These are phyloP conservation scores for Keiferia lycopersicella DNA, from an alignment of 2,888 invertebrate genomes.

Conservation along the genomic window DNA sequence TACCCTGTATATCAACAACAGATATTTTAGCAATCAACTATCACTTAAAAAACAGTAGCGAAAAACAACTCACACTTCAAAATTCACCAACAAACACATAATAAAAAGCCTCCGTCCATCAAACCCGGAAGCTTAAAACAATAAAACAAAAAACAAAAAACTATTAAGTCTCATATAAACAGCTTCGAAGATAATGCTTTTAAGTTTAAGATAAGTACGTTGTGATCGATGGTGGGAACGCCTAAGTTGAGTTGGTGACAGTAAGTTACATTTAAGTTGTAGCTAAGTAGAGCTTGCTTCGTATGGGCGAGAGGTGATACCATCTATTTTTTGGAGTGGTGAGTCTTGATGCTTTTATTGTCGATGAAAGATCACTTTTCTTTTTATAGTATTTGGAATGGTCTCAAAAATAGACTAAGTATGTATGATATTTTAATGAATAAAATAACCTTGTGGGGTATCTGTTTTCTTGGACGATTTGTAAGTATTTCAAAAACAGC, in stretches of 20 bases:
- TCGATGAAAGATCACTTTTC: conserved; percentile 11
- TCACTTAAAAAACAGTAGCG: conserved; percentile 22
- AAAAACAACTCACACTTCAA: conserved; percentile 18
- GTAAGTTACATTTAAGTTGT: conserved; percentile 72
- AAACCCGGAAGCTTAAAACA: conserved; percentile 47
- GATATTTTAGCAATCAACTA: neutral
- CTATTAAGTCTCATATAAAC: conserved; percentile 57
- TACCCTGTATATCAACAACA: neutral
- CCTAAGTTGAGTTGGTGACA: conserved; percentile 65
- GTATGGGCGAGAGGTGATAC: conserved; percentile 64
- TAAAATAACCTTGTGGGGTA: too few relatives aligned
- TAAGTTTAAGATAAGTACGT: conserved; percentile 67
- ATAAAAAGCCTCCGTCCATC: conserved; percentile 23
- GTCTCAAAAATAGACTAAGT: too few relatives aligned
- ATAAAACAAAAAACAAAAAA: conserved; percentile 37
- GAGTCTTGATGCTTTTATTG: conserved; percentile 54
- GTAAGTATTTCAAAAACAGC: too few relatives aligned
- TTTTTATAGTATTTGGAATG: neutral
- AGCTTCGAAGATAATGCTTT: conserved; percentile 71
- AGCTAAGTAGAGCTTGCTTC: conserved; percentile 61
- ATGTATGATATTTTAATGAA: too few relatives aligned
- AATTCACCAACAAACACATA: conserved; percentile 6
- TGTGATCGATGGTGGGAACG: conserved; percentile 79
- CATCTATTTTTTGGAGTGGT: conserved; percentile 46
- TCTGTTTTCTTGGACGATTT: too few relatives aligned